Percentiles rank a stretch among this genome's conserved stretches.
phyloP scores from a whole-genome alignment of 2,113 vertebrate species.

The Pimephales promelas region DNA sequence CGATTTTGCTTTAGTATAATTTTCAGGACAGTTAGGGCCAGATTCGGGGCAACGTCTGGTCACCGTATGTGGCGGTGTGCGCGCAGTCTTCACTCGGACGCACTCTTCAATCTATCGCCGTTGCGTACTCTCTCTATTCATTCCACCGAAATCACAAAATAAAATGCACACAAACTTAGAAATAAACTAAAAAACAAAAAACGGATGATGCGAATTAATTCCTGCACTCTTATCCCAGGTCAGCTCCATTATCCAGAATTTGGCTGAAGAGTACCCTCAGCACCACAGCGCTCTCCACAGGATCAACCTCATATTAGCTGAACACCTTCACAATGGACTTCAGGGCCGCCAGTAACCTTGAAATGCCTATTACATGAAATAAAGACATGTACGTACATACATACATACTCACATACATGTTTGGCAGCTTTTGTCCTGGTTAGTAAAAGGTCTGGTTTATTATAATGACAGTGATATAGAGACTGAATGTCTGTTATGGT shows the following conservation, averaged over 20 bases:
- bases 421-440: background rate
- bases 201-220: background rate
- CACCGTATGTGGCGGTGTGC: too few species aligned
- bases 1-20: too few species aligned
- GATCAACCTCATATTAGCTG: conserved; percentile 65
- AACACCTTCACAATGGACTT: conserved; percentile 24
- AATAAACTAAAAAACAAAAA: background rate
- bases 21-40: too few species aligned
- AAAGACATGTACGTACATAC: background rate
- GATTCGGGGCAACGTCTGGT: too few species aligned
- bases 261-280: conserved; percentile 78
- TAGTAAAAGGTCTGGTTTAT: background rate
- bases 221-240: conserved; percentile 21
- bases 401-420: too few species aligned
- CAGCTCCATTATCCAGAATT: conserved; percentile 64
- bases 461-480: background rate
- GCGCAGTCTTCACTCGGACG: too few species aligned
- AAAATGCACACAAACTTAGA: too few species aligned
- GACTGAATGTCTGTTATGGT: background rate
- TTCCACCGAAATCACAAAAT: too few species aligned
- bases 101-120: too few species aligned
- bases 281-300: conserved; percentile 72
- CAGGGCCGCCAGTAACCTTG: background rate
- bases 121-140: too few species aligned
- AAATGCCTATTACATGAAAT: conserved; percentile 3